Conservation (phyloP, 2,888 invertebrate species). For the Macrophya annulata region DNA sequence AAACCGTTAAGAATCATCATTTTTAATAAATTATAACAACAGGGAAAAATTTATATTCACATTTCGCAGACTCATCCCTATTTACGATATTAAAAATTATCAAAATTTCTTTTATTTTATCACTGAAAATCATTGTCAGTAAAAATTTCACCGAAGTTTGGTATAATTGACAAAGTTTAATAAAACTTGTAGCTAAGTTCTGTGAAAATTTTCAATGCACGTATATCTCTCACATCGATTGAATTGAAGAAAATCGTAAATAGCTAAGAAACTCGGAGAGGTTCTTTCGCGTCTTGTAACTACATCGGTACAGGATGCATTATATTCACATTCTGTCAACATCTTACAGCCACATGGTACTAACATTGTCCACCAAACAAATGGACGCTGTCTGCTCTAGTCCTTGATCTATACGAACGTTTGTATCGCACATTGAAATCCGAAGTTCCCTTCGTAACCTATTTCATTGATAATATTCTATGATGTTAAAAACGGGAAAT, state of each 20-base stretch:
- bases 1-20: neutral
- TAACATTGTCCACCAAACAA: conserved; percentile 45
- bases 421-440: neutral
- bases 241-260: conserved; percentile 35
- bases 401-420: conserved; percentile 29
- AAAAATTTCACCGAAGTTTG: neutral
- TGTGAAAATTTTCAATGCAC: neutral
- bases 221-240: neutral
- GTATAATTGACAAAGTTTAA: neutral
- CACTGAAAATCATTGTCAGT: too few species aligned
- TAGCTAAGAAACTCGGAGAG: conserved; percentile 23
- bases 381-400: neutral
- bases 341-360: conserved; percentile 25
- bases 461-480: neutral
- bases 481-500: neutral
- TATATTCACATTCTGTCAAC: conserved; percentile 33
- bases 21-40: neutral
- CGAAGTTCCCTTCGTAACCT: neutral
- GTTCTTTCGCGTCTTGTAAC: neutral
- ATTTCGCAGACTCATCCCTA: neutral
- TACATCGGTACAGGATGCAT: conserved; percentile 9
- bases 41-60: neutral
- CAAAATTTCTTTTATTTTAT: too few species aligned
- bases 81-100: neutral
- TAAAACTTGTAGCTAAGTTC: neutral